Conservation (phyloP, 2,888 invertebrate genomes). For the Danaus chrysippus region DNA sequence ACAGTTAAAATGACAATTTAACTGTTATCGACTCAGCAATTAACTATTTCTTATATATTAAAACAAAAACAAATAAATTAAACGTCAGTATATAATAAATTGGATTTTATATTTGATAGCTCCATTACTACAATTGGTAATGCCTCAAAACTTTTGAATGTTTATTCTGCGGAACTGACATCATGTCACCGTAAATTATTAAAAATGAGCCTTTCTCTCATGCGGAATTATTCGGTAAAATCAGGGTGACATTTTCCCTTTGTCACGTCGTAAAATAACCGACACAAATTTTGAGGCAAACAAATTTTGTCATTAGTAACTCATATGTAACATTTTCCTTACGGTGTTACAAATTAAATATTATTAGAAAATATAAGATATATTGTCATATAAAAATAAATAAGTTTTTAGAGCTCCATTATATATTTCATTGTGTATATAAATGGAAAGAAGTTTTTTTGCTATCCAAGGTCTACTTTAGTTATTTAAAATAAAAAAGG, state of each 20-base stretch:
- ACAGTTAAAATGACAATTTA: no score
- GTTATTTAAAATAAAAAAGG: constrained; percentile 15
- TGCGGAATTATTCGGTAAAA: constrained; percentile 24
- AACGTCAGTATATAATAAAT: not conserved
- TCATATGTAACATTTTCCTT: not conserved
- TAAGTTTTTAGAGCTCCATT: not conserved
- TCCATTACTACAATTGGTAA: constrained; percentile 2
- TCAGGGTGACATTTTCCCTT: constrained; percentile 25
- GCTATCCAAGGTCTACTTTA: not conserved
- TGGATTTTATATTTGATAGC: not conserved
- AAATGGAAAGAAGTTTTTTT: not conserved
- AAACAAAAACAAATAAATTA: no score
- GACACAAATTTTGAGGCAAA: constrained; percentile 17
- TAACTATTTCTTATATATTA: no score
- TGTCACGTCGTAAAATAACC: constrained; percentile 39
- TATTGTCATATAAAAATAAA: not conserved
- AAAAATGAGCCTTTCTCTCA: constrained; percentile 42
- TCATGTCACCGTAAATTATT: constrained; percentile 44
- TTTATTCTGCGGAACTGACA: constrained; percentile 34
- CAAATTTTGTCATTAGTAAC: constrained; percentile 13
- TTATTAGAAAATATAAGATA: not conserved
- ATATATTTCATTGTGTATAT: not conserved
- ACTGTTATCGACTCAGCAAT: no score
- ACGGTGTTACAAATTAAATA: not conserved
- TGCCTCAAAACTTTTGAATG: constrained; percentile 13